Conservation (phyloP, 92 coral and sea anemone species). For the Palythoa grandis region DNA sequence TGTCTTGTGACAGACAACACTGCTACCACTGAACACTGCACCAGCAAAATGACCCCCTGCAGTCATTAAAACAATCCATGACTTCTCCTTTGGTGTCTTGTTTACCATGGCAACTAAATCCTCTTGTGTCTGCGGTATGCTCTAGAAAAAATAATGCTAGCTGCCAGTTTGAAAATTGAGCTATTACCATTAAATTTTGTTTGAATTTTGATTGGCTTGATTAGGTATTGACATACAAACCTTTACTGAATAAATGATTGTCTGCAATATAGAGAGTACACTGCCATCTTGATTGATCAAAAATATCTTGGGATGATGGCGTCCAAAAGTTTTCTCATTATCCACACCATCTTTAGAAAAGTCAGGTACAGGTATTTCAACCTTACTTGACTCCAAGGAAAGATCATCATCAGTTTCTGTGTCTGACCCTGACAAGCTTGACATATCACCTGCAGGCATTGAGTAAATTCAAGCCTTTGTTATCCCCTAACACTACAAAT, state of each 20-base stretch:
- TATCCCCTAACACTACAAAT: too few relatives aligned
- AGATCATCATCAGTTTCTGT: constrained; percentile 73
- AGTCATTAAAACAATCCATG: constrained; percentile 90
- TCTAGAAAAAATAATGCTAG: constrained; percentile 30
- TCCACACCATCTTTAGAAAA: constrained; percentile 4
- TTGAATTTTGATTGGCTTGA: not conserved
- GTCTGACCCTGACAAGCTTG: constrained; percentile 98
- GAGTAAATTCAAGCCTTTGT: not conserved
- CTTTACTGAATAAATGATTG: constrained; percentile 73
- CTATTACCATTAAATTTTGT: not conserved
- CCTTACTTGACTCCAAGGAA: constrained; percentile 52
- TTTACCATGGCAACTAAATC: constrained; percentile 54
- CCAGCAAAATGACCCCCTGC: constrained; percentile 99
- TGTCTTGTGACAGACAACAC: constrained; percentile 85
- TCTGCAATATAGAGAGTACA: constrained; percentile 78
- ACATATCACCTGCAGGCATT: constrained; percentile 74
- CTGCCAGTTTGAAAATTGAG: not conserved
- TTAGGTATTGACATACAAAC: constrained; percentile 16
- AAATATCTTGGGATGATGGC: constrained; percentile 80
- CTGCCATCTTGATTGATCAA: constrained; percentile 68
- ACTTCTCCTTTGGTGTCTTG: constrained; percentile 55
- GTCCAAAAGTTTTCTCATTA: constrained; percentile 23
- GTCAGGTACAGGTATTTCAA: constrained; percentile 17
- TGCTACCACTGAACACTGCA: constrained; percentile 86
- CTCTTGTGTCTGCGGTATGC: constrained; percentile 55